These are phyloP conservation scores for Tricholauxania praeusta DNA, from an alignment of 2,888 invertebrate species.

Conservation along the genomic window DNA sequence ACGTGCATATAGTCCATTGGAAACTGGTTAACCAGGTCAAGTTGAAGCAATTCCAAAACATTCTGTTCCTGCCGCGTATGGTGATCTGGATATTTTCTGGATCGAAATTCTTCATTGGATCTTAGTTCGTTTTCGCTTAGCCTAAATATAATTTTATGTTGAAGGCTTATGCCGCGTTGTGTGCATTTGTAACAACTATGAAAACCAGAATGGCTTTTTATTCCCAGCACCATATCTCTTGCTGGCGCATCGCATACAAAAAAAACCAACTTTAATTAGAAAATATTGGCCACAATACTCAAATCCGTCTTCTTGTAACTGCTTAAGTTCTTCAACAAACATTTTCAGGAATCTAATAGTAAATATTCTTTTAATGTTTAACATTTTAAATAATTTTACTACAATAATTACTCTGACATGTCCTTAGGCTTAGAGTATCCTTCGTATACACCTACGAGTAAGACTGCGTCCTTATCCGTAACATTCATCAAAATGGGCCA, in stretches of 20 bases:
- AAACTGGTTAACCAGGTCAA: slow-evolving; percentile 29
- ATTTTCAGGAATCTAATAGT: slow-evolving; percentile 10
- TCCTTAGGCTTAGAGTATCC: slow-evolving; percentile 25
- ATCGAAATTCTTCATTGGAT: slow-evolving; percentile 14
- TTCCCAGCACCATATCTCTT: slow-evolving; percentile 23
- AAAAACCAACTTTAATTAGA: slow-evolving; percentile 26
- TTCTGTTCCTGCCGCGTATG: background rate
- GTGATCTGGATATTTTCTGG: slow-evolving; percentile 24
- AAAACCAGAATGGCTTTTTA: slow-evolving; percentile 30
- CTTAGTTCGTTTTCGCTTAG: background rate
- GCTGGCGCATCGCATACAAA: slow-evolving; percentile 36
- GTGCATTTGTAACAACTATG: slow-evolving; percentile 34
- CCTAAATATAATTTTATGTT: slow-evolving; percentile 21
- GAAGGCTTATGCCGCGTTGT: slow-evolving; percentile 10
- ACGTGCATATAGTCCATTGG: slow-evolving; percentile 34
- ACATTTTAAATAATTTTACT: no score
- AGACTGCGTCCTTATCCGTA: slow-evolving; percentile 5
- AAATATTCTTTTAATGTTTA: no score
- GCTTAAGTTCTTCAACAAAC: slow-evolving; percentile 31
- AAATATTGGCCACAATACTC: slow-evolving; percentile 3
- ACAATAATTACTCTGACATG: background rate
- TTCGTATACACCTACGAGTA: slow-evolving; percentile 26
- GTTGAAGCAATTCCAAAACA: slow-evolving; percentile 8
- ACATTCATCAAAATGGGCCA: slow-evolving; percentile 35
- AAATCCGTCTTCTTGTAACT: slow-evolving; percentile 18